Conservation (phyloP, 2,797 vertebrate species). For the Siniperca scherzeri region DNA sequence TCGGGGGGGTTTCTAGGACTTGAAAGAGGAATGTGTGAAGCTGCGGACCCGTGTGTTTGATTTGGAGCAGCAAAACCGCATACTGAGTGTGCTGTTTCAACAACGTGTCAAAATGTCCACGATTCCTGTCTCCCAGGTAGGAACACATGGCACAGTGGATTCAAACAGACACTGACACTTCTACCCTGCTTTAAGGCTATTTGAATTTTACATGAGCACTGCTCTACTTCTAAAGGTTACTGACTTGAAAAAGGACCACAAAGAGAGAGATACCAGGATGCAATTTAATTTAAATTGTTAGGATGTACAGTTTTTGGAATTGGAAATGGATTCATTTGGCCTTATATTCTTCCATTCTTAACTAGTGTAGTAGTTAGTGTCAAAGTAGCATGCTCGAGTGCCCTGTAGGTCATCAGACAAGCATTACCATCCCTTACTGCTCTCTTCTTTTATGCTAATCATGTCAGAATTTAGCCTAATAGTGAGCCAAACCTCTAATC, state of each 20-base stretch:
- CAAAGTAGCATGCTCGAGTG: background rate
- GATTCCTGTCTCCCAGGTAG: slow-evolving; percentile 90
- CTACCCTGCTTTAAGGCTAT: slow-evolving; percentile 40
- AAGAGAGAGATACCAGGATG: slow-evolving; percentile 21
- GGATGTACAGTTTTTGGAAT: slow-evolving; percentile 5
- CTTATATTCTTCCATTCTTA: background rate
- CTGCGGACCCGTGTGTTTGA: slow-evolving; percentile 94
- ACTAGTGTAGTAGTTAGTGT: slow-evolving; percentile 19
- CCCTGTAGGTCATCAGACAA: slow-evolving; percentile 31
- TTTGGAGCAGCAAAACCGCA: slow-evolving; percentile 94
- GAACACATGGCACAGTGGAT: slow-evolving; percentile 21
- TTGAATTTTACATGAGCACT: slow-evolving; percentile 68
- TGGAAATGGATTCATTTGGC: background rate
- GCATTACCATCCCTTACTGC: slow-evolving; percentile 14
- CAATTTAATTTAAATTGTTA: background rate
- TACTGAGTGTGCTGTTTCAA: slow-evolving; percentile 91
- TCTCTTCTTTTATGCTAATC: slow-evolving; percentile 46
- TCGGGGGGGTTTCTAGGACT: slow-evolving; percentile 81
- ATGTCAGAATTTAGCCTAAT: slow-evolving; percentile 34
- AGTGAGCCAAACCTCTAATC: slow-evolving; percentile 31
- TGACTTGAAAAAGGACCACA: slow-evolving; percentile 38
- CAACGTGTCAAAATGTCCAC: slow-evolving; percentile 90
- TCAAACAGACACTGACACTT: slow-evolving; percentile 55
- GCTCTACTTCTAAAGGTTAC: slow-evolving; percentile 60
- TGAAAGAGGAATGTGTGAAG: slow-evolving; percentile 94